Base-by-base conservation (phyloP, 2,797 vertebrate genomes). In the Borostomias antarcticus region DNA sequence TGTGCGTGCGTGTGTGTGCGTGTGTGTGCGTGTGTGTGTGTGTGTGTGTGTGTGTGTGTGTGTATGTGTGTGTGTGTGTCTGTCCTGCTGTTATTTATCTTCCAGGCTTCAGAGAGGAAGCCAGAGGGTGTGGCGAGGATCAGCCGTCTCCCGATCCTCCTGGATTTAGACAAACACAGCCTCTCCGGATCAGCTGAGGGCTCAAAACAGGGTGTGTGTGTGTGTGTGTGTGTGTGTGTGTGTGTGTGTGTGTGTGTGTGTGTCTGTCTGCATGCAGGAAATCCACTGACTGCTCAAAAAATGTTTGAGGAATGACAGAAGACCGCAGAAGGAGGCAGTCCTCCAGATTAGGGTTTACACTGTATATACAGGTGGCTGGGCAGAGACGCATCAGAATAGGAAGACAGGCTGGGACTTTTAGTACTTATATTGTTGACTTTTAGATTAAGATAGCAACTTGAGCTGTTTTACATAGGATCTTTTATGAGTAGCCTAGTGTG, bases 21-120 rank as follows among this genome's bases (percentile, higher is more conserved):
- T 51, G 69, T 64, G 76, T 40, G 51, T 68, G 60, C 21, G 1
- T 10, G 67, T 48, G 70, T 54, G 4, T 33, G 11, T 66, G 73
- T 75, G 33, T 71, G 74, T 85, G 82, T 81, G 74, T 15, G 11
- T 56, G 70, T 86, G 72, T 81, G 74, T 78, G 74, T 75, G 4
- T 33, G 11, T 66, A 73, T 75, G 33, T 71, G 74, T 85, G 82
- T 81, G 74, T 15, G 11, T 56, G 70, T 86, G 72, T 81, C 75
- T 78, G 74, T 75, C 82, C 79, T 82, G 79, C 75, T 85, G 70
- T 69, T 80, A 76, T 87, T 88, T 85, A 82, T 81, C 77, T 80
- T 83, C 50, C 74, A 79, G 66, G 68, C 82, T 85, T 79, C 58
- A 72, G 72, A 85, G 71, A 82, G 86, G 77, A 89, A 85, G 78